Conservation (phyloP, 2,797 vertebrate species). For the Phataginus tricuspis region DNA sequence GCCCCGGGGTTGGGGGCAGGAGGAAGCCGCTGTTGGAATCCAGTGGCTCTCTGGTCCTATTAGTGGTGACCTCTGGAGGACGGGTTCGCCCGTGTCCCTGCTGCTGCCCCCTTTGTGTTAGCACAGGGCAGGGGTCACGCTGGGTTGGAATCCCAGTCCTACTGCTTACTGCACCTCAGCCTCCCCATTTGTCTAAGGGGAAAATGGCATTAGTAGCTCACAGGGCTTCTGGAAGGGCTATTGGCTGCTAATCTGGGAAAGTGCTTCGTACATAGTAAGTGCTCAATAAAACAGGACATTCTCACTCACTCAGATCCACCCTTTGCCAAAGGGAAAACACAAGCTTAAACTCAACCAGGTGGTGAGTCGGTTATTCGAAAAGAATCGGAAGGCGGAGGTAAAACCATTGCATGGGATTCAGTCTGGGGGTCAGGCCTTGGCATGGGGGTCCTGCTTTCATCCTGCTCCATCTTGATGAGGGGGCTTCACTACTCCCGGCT, state of each 20-base stretch:
- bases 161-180: neutral
- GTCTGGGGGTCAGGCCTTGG: neutral
- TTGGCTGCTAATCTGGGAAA: neutral
- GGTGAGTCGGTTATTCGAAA: neutral
- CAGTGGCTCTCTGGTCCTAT: neutral
- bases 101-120: neutral
- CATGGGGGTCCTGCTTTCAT: neutral
- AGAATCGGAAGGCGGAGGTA: neutral
- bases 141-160: neutral
- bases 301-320: neutral
- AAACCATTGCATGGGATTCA: neutral
- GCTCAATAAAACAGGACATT: no score
- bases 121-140: neutral
- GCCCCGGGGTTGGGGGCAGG: neutral
- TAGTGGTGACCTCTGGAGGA: neutral
- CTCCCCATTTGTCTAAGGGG: neutral
- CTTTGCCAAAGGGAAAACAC: neutral
- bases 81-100: fast-evolving
- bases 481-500: neutral
- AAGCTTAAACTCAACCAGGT: neutral
- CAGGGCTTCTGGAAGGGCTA: neutral
- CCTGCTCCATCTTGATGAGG: neutral
- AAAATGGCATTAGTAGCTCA: neutral
- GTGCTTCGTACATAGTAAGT: neutral
- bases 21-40: neutral